Evolutionary conservation across 2,888 invertebrate species (phyloP).

Genomic region (Drosophila basisetae): DNA sequence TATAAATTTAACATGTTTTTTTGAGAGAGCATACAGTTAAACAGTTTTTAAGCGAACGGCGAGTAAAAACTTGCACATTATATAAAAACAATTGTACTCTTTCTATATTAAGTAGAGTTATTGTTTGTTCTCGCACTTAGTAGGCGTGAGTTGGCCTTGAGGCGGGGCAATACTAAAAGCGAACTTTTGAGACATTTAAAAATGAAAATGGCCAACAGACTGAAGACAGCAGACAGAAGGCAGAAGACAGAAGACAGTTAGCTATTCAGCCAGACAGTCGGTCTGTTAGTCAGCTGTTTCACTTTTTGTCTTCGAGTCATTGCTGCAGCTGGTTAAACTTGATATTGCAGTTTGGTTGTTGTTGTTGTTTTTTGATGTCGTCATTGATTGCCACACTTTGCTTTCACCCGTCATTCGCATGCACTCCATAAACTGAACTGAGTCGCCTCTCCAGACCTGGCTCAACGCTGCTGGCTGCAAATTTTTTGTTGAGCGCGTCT

Average conservation of each 20-base stretch:
- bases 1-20: neutral
- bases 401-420: conserved; percentile 73
- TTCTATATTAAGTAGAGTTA: conserved; percentile 1
- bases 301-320: conserved; percentile 16
- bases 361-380: conserved; percentile 67
- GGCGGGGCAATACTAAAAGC: neutral
- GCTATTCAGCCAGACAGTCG: conserved; percentile 1
- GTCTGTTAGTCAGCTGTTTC: conserved; percentile 65
- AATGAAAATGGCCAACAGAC: conserved; percentile 19
- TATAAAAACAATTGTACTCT: neutral
- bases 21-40: neutral
- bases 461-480: conserved; percentile 23
- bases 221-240: neutral
- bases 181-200: neutral
- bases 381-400: conserved; percentile 82
- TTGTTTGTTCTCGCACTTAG: conserved; percentile 8
- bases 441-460: conserved; percentile 13
- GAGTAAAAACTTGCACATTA: neutral
- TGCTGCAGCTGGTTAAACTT: conserved; percentile 70
- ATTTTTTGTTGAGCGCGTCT: conserved; percentile 18
- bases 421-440: conserved; percentile 38
- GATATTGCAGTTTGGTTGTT: conserved; percentile 60
- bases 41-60: neutral
- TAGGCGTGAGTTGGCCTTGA: conserved; percentile 33
- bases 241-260: neutral